Evolutionary conservation across 1,140 invertebrate species (phyloP), one percentile per base, ranked within the genome.

Genomic region (Myzus persicae): DNA sequence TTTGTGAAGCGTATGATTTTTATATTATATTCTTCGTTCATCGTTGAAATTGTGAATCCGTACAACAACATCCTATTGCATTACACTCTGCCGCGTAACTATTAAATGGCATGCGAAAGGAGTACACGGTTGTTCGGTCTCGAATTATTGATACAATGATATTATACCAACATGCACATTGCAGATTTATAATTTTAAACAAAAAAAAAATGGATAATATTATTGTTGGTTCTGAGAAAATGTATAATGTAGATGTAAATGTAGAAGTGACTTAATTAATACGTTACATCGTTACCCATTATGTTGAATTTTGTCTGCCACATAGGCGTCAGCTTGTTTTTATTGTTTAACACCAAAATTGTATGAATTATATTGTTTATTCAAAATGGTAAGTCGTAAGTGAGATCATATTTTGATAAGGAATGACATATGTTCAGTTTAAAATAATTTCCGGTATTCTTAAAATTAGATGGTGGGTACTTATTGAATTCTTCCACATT

Each of bases 11-110:
- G 88, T 89, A 51, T 89, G 36, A 89, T 89, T 87, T 84, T 26
- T 26, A 36, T 88, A 48, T 26, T 26, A 36, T 88, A 48, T 88
- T 89, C 31, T 51, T 38, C 46, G 46, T 51, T 89, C 46, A 51
- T 51, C 87, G 87, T 89, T 54, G 48, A 89, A 89, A 54, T 54
- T n/a, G 22, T 38, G 88, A 89, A 89, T 89, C 46, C 88, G 36
- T 89, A 89, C 88, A 89, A 89, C 46, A 38, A 38, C 48, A 51
- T 36, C 44, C 48, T 89, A 89, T 89, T 51, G 88, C 46, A 51
- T 89, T 89, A 89, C 46, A 89, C 51, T 54, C 20, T 36, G 11
- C 31, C 22, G 20, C 36, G 48, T 36, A 46, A 31, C 87, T 5
- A 54, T 38, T 46, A 88, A 89, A 54, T 54, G 48, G n/a, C 46